Conservation (phyloP, 2,888 invertebrate genomes). For the Leptura quadrifasciata region DNA sequence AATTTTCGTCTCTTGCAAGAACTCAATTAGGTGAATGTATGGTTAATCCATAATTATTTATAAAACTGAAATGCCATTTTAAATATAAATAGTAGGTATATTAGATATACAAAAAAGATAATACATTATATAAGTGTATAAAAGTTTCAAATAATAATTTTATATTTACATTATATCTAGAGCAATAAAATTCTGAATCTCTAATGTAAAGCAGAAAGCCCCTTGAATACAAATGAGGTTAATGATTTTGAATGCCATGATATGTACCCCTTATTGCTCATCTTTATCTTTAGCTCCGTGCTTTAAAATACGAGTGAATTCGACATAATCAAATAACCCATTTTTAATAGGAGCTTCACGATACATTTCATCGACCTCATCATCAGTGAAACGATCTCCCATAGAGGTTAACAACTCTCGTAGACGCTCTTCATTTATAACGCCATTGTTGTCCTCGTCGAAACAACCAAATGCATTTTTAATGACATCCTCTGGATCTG, state of each 20-base stretch:
- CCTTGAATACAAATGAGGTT: neutral
- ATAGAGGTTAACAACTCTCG: slow-evolving; percentile 96
- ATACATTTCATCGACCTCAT: slow-evolving; percentile 99
- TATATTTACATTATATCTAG: slow-evolving; percentile 22
- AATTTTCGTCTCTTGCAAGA: too few relatives aligned
- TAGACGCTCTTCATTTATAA: slow-evolving; percentile 94
- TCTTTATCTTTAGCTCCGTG: slow-evolving; percentile 99
- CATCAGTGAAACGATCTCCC: slow-evolving; percentile 98
- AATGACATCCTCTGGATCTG: slow-evolving; percentile 99
- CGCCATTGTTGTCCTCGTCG: slow-evolving; percentile 96
- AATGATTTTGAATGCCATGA: neutral
- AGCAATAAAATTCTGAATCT: slow-evolving; percentile 6
- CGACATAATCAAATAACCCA: slow-evolving; percentile 96
- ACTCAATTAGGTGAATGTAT: too few relatives aligned
- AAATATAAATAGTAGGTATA: slow-evolving; percentile 22
- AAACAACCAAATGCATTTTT: slow-evolving; percentile 99
- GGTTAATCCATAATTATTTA: too few relatives aligned
- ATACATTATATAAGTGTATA: slow-evolving; percentile 20
- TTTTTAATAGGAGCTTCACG: slow-evolving; percentile 98
- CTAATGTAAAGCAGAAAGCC: slow-evolving; percentile 28
- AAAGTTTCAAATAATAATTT: slow-evolving; percentile 22
- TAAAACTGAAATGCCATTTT: neutral
- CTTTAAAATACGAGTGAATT: slow-evolving; percentile 98
- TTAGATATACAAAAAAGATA: slow-evolving; percentile 24
- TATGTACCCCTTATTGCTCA: slow-evolving; percentile 81